Base-by-base conservation (phyloP, 2,113 vertebrate species). In the Martes martes region DNA sequence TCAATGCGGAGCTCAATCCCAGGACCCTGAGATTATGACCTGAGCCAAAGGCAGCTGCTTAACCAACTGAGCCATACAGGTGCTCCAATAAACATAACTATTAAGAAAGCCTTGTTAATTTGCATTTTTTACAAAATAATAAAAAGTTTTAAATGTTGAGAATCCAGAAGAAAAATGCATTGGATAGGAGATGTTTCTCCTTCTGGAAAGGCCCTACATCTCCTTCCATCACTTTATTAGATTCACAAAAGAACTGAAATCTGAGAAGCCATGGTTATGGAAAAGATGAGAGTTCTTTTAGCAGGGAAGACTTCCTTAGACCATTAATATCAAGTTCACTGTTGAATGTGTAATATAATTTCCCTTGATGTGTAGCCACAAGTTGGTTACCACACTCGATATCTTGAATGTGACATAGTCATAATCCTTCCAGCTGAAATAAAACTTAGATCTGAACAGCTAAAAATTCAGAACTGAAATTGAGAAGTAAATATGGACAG, bases 391-490 rank as follows among this genome's bases (percentile, higher is more conserved):
- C 73, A 13, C 31, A 1, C 5, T 65, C 71, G 57, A 55, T 4
- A n/a, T 61, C 86, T 76, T 86, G 61, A 55, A 33, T 23, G 81
- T 36, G 76, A 39, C 42, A 78, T 21, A 95, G 47, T 16, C 31
- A n/a, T 21, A 88, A 91, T 74, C 16, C 69, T 87, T 71, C 55
- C 26, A 69, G 21, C 15, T 81, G 19, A 89, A 96, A 42, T 85
- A 76, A 83, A 97, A 96, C 26, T 28, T 89, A 83, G 59, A 83
- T 23, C 11, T 2, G 52, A 89, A 36, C 67, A 90, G 3, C 39
- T 89, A 92, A 97, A 95, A 90, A 69, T 28, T 92, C 69, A 84
- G 42, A 94, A 80, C 28, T 31, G 42, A 78, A 76, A 42, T 14
- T 11, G n/a, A 45, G 57, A 81, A 95, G 78, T 45, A 63, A 97